phyloP scores from a whole-genome alignment of 2,797 vertebrate genomes.

The Pampus argenteus region DNA sequence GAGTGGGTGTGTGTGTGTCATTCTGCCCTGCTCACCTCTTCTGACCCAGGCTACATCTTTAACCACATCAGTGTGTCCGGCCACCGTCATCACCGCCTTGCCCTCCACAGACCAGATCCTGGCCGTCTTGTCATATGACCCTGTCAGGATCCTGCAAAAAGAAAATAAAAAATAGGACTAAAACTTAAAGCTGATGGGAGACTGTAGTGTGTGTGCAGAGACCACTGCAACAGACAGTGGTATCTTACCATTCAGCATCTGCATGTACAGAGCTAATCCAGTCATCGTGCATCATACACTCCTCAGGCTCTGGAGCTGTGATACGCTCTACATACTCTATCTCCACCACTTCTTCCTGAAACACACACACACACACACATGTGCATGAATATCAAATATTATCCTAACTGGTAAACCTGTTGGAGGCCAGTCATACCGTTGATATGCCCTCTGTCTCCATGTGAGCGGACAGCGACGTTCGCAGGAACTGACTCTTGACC shows the following conservation, averaged over 20 bases:
- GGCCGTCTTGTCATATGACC: slow-evolving; percentile 95
- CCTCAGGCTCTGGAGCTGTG: slow-evolving; percentile 94
- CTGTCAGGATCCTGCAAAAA: slow-evolving; percentile 92
- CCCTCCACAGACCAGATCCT: slow-evolving; percentile 96
- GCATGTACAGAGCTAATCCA: slow-evolving; percentile 95
- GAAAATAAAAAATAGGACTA: too few relatives aligned
- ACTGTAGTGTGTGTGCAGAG: background rate
- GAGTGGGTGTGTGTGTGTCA: background rate
- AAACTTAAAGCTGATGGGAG: background rate
- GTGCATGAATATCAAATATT: background rate
- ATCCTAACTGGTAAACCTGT: too few relatives aligned
- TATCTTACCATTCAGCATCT: slow-evolving; percentile 90
- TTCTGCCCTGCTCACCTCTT: slow-evolving; percentile 84
- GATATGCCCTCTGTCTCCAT: slow-evolving; percentile 95
- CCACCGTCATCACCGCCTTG: slow-evolving; percentile 89
- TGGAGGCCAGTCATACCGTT: slow-evolving; percentile 83
- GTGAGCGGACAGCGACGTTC: slow-evolving; percentile 87
- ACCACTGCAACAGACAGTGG: background rate
- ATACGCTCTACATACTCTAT: slow-evolving; percentile 95
- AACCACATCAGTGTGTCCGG: slow-evolving; percentile 94
- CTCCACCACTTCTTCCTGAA: slow-evolving; percentile 97
- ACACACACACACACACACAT: slow-evolving; percentile 51
- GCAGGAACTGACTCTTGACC: slow-evolving; percentile 94
- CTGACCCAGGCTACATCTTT: slow-evolving; percentile 98
- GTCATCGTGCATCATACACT: slow-evolving; percentile 97